These are phyloP conservation scores for Drosophila subquinaria DNA, from an alignment of 2,888 invertebrate species.

Conservation along the genomic window DNA sequence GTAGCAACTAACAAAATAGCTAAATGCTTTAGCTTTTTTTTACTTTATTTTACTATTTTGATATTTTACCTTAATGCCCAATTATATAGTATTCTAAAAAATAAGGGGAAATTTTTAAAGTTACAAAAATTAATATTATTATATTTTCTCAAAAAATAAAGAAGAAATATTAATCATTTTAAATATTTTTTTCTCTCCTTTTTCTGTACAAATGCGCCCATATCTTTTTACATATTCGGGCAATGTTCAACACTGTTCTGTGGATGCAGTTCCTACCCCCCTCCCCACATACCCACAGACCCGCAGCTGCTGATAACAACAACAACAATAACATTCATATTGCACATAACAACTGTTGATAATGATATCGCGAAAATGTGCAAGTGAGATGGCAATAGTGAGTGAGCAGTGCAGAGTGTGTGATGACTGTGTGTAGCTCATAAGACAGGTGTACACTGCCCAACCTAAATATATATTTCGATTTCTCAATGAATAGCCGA, in stretches of 20 bases:
- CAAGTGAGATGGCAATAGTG: neutral
- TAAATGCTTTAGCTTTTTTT: too few relatives aligned
- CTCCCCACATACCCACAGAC: neutral
- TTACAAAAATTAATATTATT: too few relatives aligned
- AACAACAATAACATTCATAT: neutral
- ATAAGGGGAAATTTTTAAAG: too few relatives aligned
- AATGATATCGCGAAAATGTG: conserved; percentile 14
- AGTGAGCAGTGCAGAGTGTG: neutral
- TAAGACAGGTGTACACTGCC: conserved; percentile 27
- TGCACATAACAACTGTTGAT: conserved; percentile 35
- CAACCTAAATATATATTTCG: conserved; percentile 20
- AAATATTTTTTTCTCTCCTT: too few relatives aligned
- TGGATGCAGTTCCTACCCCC: conserved; percentile 26
- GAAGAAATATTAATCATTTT: too few relatives aligned
- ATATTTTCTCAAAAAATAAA: too few relatives aligned
- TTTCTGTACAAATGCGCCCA: too few relatives aligned
- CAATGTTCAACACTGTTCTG: neutral
- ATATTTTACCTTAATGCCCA: too few relatives aligned
- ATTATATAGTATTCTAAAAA: too few relatives aligned
- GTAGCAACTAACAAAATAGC: too few relatives aligned
- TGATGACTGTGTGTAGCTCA: conserved; percentile 22
- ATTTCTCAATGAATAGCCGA: conserved; percentile 63
- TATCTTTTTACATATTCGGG: neutral
- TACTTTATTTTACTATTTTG: too few relatives aligned
- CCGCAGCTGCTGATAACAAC: conserved; percentile 23